Conservation (phyloP, 2,113 vertebrate species). For the Crotalus tigris region DNA sequence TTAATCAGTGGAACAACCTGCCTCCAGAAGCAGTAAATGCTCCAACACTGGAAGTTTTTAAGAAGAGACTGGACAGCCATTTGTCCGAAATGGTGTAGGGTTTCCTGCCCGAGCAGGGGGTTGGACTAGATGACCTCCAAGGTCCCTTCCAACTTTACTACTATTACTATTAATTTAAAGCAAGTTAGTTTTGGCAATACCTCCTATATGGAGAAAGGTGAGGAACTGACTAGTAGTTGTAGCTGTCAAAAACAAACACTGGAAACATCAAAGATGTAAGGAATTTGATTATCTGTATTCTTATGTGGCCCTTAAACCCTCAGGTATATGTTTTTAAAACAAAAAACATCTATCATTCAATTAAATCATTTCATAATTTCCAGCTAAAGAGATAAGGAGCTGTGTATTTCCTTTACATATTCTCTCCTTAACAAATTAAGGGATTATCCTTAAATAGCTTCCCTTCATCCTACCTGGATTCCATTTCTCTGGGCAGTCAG, state of each 20-base stretch:
- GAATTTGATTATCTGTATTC: neutral
- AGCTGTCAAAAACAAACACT: neutral
- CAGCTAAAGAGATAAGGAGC: neutral
- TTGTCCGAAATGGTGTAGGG: too few species aligned
- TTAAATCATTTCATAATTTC: neutral
- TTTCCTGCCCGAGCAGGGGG: too few species aligned
- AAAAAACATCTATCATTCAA: neutral
- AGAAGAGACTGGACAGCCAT: too few species aligned
- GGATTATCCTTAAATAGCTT: neutral
- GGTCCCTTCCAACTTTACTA: too few species aligned
- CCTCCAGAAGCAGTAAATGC: too few species aligned
- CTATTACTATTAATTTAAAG: neutral
- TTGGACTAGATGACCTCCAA: too few species aligned
- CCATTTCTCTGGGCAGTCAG: neutral
- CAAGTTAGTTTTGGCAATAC: neutral
- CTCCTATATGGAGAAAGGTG: neutral
- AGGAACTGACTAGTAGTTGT: neutral
- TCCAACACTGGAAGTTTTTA: too few species aligned
- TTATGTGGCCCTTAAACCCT: neutral
- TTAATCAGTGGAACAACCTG: too few species aligned
- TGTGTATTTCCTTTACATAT: neutral
- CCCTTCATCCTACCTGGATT: neutral
- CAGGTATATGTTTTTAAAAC: neutral
- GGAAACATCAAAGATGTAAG: neutral
- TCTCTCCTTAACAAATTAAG: neutral